Evolutionary conservation across 2,888 invertebrate species (phyloP).

Genomic region (Apeira syringaria): DNA sequence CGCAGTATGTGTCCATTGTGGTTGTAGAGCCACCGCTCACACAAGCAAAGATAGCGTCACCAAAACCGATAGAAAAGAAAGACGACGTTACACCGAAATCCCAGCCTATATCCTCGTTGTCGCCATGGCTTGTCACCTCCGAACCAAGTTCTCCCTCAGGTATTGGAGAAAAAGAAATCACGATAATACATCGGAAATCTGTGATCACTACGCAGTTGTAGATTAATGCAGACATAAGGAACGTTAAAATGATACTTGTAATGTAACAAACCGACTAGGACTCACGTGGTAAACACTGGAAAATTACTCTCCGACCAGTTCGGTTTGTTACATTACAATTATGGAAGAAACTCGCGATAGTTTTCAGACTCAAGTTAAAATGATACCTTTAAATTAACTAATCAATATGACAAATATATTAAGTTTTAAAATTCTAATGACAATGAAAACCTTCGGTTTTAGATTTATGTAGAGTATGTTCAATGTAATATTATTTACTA

Average conservation of each 20-base stretch:
- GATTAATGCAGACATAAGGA: conserved; percentile 5
- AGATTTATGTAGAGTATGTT: background rate
- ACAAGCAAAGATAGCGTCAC: conserved; percentile 61
- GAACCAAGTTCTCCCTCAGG: conserved; percentile 87
- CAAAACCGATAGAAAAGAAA: conserved; percentile 77
- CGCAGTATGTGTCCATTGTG: conserved; percentile 78
- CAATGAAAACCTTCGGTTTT: conserved; percentile 10
- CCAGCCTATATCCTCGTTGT: conserved; percentile 87
- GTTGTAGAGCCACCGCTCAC: conserved; percentile 73
- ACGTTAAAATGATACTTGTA: background rate
- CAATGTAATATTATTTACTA: conserved; percentile 10
- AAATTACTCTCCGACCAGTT: no score
- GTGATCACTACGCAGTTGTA: conserved; percentile 93
- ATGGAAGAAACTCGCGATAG: no score
- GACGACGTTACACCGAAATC: conserved; percentile 80
- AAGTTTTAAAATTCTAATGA: conserved; percentile 25
- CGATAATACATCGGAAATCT: conserved; percentile 91
- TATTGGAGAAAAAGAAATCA: conserved; percentile 85
- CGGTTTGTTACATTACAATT: no score
- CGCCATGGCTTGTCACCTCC: conserved; percentile 92
- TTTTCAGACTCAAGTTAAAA: no score
- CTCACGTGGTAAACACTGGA: no score
- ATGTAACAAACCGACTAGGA: no score
- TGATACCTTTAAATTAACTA: no score
- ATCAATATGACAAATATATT: conserved; percentile 25